Evolutionary conservation across 2,113 vertebrate species (phyloP).

Genomic region (Dasyprocta punctata): DNA sequence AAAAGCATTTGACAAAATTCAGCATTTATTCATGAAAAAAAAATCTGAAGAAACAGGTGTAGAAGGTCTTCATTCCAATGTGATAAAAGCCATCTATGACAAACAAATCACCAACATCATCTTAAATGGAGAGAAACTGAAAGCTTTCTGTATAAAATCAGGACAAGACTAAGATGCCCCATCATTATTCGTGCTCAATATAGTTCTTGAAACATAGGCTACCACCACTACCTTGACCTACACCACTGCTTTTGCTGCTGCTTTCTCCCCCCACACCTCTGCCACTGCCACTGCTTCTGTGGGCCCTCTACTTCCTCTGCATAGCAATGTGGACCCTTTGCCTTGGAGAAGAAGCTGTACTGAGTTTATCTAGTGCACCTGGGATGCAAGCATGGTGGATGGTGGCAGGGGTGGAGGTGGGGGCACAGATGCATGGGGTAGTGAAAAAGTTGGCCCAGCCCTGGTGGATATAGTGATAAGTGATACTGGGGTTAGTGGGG

Average conservation of each 20-base stretch:
- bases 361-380: neutral
- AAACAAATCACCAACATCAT: neutral
- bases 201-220: neutral
- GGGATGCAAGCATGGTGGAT: slow-evolving; percentile 62
- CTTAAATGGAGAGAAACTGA: neutral
- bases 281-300: slow-evolving; percentile 21
- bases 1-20: neutral
- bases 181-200: neutral
- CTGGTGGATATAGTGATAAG: slow-evolving; percentile 37
- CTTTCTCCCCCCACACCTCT: neutral
- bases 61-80: neutral
- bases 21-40: neutral
- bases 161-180: neutral
- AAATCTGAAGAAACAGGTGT: neutral
- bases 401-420: slow-evolving; percentile 45
- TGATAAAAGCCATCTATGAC: neutral
- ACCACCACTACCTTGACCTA: neutral
- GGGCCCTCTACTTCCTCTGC: neutral
- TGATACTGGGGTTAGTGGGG: slow-evolving; percentile 47
- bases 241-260: neutral
- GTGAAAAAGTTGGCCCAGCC: slow-evolving; percentile 55
- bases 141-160: neutral
- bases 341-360: neutral
- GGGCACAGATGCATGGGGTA: slow-evolving; percentile 38
- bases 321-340: neutral